Conservation (phyloP, 2,797 vertebrate genomes). For the Enteromius unitaeniatus region DNA sequence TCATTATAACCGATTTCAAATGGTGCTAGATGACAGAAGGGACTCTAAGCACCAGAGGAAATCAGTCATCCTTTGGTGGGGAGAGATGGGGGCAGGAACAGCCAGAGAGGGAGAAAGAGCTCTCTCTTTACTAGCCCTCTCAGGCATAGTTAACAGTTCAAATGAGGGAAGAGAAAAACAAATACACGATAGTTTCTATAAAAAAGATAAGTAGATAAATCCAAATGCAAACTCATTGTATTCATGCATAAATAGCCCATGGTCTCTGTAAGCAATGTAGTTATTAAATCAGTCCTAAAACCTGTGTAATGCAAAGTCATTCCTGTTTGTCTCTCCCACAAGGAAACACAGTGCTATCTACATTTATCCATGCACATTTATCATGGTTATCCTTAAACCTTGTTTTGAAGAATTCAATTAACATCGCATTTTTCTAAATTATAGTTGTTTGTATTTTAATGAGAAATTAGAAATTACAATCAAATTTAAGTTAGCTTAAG, state of each 20-base stretch:
- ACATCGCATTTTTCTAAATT: background rate
- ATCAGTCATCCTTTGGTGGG: conserved; percentile 98
- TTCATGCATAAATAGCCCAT: background rate
- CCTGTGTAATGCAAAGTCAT: background rate
- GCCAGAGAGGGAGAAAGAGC: conserved; percentile 16
- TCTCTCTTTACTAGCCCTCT: conserved; percentile 19
- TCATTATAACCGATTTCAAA: conserved; percentile 99
- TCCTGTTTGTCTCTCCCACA: background rate
- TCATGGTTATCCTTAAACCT: background rate
- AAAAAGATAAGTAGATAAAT: background rate
- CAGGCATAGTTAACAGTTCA: background rate
- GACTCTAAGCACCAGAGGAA: conserved; percentile 99
- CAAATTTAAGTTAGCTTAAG: background rate
- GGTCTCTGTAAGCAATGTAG: background rate
- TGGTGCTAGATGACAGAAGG: conserved; percentile 96
- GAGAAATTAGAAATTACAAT: background rate
- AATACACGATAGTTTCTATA: background rate
- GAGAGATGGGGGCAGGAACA: conserved; percentile 59
- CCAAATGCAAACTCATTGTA: background rate
- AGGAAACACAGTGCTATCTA: background rate
- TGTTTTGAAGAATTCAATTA: background rate
- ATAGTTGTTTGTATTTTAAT: background rate
- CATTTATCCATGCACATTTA: background rate
- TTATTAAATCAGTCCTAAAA: background rate
- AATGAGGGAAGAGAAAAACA: background rate